These are phyloP conservation scores for Scomber scombrus DNA, from an alignment of 2,113 vertebrate species.

Conservation along the genomic window DNA sequence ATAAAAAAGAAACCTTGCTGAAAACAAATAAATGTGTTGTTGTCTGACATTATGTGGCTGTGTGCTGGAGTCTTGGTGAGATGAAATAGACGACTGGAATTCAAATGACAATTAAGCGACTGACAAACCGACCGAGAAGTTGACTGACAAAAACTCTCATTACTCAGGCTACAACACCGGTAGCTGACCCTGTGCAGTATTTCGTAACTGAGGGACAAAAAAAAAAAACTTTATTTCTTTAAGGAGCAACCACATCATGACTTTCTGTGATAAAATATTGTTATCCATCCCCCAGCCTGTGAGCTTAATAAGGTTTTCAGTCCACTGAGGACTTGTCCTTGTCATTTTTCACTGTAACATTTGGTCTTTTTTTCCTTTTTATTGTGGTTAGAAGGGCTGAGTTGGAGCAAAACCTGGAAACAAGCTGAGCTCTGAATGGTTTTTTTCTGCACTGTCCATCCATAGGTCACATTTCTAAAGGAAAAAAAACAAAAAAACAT, in stretches of 20 bases:
- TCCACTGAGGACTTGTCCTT: conserved; percentile 22
- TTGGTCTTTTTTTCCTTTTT: conserved; percentile 31
- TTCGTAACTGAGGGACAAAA: conserved; percentile 28
- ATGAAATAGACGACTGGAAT: conserved; percentile 56
- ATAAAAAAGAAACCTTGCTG: conserved; percentile 78
- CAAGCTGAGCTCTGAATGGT: conserved; percentile 11
- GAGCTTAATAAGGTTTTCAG: neutral
- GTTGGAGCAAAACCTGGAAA: conserved; percentile 47
- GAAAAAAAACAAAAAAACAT: neutral
- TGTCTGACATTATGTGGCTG: conserved; percentile 82
- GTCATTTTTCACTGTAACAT: conserved; percentile 16
- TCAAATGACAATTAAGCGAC: conserved; percentile 26
- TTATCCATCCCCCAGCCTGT: conserved; percentile 26
- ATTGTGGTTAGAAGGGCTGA: conserved; percentile 52
- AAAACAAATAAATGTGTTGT: conserved; percentile 85
- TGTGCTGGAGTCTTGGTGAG: conserved; percentile 78
- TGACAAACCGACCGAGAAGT: neutral
- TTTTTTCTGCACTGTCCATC: conserved; percentile 43
- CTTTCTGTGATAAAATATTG: conserved; percentile 21
- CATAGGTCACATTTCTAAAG: conserved; percentile 5
- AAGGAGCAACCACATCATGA: conserved; percentile 40
- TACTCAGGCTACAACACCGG: conserved; percentile 36
- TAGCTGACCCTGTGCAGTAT: conserved; percentile 57
- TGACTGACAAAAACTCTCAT: conserved; percentile 30
- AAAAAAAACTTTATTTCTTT: conserved; percentile 43